Base-by-base conservation (phyloP, 2,797 vertebrate species). In the Bovichtus variegatus region DNA sequence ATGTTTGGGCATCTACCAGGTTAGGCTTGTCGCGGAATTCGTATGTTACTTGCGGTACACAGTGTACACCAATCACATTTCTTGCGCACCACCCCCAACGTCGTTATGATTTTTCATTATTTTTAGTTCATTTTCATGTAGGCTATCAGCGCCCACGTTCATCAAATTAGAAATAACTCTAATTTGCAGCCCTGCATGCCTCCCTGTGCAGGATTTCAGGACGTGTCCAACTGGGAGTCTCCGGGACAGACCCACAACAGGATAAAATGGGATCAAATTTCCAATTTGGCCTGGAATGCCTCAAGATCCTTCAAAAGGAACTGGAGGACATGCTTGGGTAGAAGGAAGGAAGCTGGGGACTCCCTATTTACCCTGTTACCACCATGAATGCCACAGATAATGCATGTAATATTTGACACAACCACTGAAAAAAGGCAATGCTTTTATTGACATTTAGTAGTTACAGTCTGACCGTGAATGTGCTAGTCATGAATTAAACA, bases 251-350 rank as follows among this genome's bases (percentile, higher is more conserved):
- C 44, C 41, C n/a, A 18, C 15, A 47, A 29, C 21, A 55, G 31
- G n/a, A n/a, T n/a, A n/a, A n/a, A 19, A 23, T 6, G 6, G 47
- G 65, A 58, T 74, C 31, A 2, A 0, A 64, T 70, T 74, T 46
- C 67, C 41, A 71, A 43, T 71, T 41, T 72, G 4, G 21, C 38
- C 16, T 71, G 49, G 61, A 75, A 63, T 60, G 44, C 63, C 62
- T 51, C 10, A 6, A 34, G 23, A 54, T 23, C 31, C 5, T 57
- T 34, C 34, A 15, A 54, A 27, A 13, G 46, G 23, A 49, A 47
- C 31, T 63, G 34, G 50, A 40, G 12, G 23, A 47, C 21, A 23
- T 44, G 43, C 5, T 57, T 62, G 18, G 12, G 19, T 16, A 18
- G 6, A 46, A 6, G 25, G 34, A 53, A 65, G 15, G 36, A 66